Conservation (phyloP, 2,888 invertebrate genomes). For the Drosophila vallismaia region DNA sequence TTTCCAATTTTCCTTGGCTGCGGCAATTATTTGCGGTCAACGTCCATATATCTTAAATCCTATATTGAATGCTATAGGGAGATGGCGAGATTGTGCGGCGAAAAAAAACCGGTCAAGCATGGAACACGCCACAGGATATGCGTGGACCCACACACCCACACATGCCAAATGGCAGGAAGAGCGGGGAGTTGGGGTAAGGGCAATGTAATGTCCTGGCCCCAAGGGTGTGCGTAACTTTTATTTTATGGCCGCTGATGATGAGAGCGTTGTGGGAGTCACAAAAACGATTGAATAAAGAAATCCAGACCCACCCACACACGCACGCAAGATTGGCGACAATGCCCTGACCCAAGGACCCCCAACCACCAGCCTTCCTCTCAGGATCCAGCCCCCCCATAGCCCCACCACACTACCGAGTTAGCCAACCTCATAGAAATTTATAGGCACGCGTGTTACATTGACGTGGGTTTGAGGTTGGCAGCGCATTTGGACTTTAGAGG, state of each 20-base stretch:
- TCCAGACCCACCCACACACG: slow-evolving; percentile 36
- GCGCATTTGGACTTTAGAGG: neutral
- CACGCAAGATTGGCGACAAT: slow-evolving; percentile 65
- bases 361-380: slow-evolving; percentile 9
- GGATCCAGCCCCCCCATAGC: neutral
- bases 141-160: slow-evolving; percentile 27
- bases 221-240: slow-evolving; percentile 80
- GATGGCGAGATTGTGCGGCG: slow-evolving; percentile 14
- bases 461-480: slow-evolving; percentile 45
- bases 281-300: slow-evolving; percentile 75
- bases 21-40: slow-evolving; percentile 74
- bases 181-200: slow-evolving; percentile 5
- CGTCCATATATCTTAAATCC: slow-evolving; percentile 51
- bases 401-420: slow-evolving; percentile 10
- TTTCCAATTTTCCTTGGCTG: slow-evolving; percentile 53
- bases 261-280: slow-evolving; percentile 72
- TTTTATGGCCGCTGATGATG: slow-evolving; percentile 78
- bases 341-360: slow-evolving; percentile 26
- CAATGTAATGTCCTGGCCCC: slow-evolving; percentile 64
- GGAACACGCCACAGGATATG: slow-evolving; percentile 44
- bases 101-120: slow-evolving; percentile 66
- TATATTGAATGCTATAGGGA: slow-evolving; percentile 53
- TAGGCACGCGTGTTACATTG: slow-evolving; percentile 63
- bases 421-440: slow-evolving; percentile 62
- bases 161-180: neutral